Evolutionary conservation across 2,113 vertebrate genomes (phyloP).

Genomic region (Arizona elegans): DNA sequence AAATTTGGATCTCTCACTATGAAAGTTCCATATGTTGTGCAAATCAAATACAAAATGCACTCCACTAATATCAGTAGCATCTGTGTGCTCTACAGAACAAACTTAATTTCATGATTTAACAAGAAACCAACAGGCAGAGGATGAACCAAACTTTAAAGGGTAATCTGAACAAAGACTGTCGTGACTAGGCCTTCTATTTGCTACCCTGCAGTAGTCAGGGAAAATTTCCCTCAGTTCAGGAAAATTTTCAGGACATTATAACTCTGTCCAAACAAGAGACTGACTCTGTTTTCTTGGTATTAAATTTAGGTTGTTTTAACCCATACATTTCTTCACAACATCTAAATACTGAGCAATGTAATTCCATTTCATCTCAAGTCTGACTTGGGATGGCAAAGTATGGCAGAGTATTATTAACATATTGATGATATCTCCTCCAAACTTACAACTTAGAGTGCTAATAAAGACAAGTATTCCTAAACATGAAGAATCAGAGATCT

Average conservation of each 20-base stretch:
- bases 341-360: not conserved
- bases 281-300: not conserved
- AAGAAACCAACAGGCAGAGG: not conserved
- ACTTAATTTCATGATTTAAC: not conserved
- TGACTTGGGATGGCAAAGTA: not conserved
- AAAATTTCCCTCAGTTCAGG: not conserved
- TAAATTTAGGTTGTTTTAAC: not conserved
- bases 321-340: not conserved
- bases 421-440: not conserved
- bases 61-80: not conserved
- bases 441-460: not conserved
- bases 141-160: not conserved
- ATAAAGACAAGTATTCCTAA: not conserved
- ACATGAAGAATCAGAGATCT: not conserved
- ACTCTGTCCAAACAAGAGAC: not conserved
- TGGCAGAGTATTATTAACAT: not conserved
- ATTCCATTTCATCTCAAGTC: not conserved
- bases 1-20: not conserved
- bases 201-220: not conserved
- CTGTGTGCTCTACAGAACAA: not conserved
- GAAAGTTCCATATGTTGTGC: not conserved
- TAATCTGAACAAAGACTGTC: not conserved
- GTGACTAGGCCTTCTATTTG: not conserved
- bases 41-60: not conserved
- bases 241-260: not conserved